A percentile compares a stretch with the other conserved stretches of the same genome.
Conservation (phyloP, 2,797 vertebrate species). For the Neosilurus mollespiculum region DNA sequence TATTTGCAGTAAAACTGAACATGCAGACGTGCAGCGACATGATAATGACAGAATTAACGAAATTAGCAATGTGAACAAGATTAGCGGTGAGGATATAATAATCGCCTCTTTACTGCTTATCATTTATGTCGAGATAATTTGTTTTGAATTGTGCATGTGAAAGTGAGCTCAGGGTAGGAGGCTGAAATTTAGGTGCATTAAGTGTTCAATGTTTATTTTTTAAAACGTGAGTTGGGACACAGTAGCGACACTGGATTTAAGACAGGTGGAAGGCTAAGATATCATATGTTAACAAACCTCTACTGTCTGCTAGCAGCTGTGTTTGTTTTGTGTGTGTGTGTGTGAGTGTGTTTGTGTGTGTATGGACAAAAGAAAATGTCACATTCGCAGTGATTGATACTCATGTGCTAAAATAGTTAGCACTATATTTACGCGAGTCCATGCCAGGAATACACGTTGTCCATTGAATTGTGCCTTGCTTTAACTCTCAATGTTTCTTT, state of each 20-base stretch:
- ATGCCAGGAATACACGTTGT: conserved; percentile 51
- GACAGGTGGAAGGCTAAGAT: conserved; percentile 79
- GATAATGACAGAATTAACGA: not conserved
- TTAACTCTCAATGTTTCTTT: conserved; percentile 28
- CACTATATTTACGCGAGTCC: conserved; percentile 73
- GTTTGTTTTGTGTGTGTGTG: conserved; percentile 65
- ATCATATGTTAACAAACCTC: conserved; percentile 59
- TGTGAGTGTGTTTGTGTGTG: conserved; percentile 72
- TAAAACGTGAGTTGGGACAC: conserved; percentile 54
- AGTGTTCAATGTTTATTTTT: conserved; percentile 51
- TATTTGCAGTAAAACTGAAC: conserved; percentile 2
- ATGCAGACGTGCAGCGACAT: not conserved
- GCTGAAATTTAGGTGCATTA: conserved; percentile 71
- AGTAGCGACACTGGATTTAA: conserved; percentile 41
- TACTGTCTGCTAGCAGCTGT: conserved; percentile 72
- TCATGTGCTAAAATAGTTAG: conserved; percentile 69
- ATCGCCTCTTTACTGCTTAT: conserved; percentile 3
- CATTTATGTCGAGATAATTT: not conserved
- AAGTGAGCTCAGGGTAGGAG: conserved; percentile 57
- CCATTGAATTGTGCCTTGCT: conserved; percentile 46
- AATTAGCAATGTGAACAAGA: not conserved
- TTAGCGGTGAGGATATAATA: not conserved
- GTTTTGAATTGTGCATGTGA: not conserved
- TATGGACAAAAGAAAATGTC: conserved; percentile 76
- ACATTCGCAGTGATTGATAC: conserved; percentile 76